Evolutionary conservation across 2,888 invertebrate species (phyloP).

Genomic region (Buathra laborator): DNA sequence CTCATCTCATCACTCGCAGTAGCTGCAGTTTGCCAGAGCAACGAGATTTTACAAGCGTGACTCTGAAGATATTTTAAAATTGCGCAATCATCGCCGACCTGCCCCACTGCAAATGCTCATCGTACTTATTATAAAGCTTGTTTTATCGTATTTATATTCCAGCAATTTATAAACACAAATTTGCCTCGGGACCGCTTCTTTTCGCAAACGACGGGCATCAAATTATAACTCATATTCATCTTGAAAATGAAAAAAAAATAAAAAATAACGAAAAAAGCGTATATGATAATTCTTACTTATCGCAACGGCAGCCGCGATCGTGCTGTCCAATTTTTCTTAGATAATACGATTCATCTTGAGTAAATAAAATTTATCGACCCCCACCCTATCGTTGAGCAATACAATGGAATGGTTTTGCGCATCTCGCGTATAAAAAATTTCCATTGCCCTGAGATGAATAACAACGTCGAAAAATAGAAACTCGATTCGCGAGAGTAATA

Average conservation of each 20-base stretch:
- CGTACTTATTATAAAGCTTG: conserved; percentile 2
- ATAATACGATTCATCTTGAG: background rate
- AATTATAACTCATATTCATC: background rate
- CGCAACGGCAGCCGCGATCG: background rate
- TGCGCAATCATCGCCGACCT: conserved; percentile 37
- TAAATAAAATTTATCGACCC: background rate
- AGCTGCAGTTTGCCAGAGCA: conserved; percentile 1
- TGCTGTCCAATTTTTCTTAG: background rate
- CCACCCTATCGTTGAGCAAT: background rate
- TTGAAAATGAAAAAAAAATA: background rate
- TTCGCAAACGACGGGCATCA: background rate
- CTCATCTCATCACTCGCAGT: conserved; percentile 28
- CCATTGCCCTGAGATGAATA: background rate
- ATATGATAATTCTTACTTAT: background rate
- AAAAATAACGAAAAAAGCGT: no score
- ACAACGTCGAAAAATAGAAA: background rate
- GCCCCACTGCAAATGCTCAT: conserved; percentile 22
- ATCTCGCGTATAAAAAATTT: background rate
- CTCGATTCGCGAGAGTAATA: conserved; percentile 5
- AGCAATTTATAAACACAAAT: background rate
- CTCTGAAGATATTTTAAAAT: conserved; percentile 55
- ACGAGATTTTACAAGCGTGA: conserved; percentile 30
- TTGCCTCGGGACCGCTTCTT: background rate
- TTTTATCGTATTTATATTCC: background rate
- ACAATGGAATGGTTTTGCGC: background rate